Percentiles rank a stretch among this genome's conserved stretches.
Conservation (phyloP, 2,888 invertebrate species). For the Meliscaeva auricollis region DNA sequence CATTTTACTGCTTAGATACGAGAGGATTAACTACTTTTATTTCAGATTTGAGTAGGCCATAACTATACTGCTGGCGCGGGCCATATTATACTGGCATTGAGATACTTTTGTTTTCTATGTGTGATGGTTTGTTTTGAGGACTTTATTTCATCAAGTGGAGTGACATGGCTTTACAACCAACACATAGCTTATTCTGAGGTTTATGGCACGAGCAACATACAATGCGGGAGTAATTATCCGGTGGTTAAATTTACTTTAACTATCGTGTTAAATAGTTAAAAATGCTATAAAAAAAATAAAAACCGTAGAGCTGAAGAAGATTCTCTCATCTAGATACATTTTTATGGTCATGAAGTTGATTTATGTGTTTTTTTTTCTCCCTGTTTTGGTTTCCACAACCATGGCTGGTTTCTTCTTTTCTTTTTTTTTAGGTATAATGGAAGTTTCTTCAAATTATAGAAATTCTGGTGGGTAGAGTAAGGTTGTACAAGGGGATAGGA, state of each 20-base stretch:
- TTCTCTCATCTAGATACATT: constrained; percentile 68
- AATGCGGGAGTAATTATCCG: constrained; percentile 72
- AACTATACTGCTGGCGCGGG: constrained; percentile 42
- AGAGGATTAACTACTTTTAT: constrained; percentile 32
- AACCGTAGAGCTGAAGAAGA: constrained; percentile 60
- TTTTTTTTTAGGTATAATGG: constrained; percentile 26
- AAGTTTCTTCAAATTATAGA: constrained; percentile 16
- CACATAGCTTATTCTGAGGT: constrained; percentile 26
- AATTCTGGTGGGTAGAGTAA: neutral
- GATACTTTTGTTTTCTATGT: neutral
- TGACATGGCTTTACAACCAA: constrained; percentile 45
- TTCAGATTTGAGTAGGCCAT: constrained; percentile 32
- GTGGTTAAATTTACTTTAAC: constrained; percentile 75
- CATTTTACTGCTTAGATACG: constrained; percentile 36
- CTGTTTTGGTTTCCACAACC: constrained; percentile 24
- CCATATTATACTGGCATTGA: neutral
- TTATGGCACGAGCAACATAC: constrained; percentile 64
- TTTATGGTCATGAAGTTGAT: constrained; percentile 71
- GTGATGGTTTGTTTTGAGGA: constrained; percentile 25
- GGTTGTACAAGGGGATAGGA: neutral
- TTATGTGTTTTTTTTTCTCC: constrained; percentile 51
- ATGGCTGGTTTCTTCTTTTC: constrained; percentile 15
- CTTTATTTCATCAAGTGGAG: constrained; percentile 52
- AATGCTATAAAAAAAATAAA: constrained; percentile 60
- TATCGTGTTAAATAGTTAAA: constrained; percentile 76